Base-by-base conservation (phyloP, 2,888 invertebrate genomes). In the Drosophila rellima region DNA sequence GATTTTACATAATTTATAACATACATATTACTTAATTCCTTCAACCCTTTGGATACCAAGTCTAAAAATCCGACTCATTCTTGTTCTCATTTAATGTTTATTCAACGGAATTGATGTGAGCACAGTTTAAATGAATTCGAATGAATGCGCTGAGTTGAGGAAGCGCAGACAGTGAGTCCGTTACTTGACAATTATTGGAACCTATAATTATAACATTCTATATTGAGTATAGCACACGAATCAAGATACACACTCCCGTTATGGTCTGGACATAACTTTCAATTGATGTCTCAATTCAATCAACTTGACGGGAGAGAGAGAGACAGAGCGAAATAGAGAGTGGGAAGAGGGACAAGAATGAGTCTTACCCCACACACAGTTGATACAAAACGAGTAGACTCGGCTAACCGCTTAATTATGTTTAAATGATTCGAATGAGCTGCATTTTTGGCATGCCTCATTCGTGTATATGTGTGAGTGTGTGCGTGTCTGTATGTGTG, bases 201-300 rank as follows among this genome's bases (percentile, higher is more conserved):
- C 78, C 79, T 69, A 85, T 81, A 81, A 84, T 84, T 84, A 84
- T 77, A 70, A 57, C 80, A 78, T 70, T 62, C 66, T 77, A 57
- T 74, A 65, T 52, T 39, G 54, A 54, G 61, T 54, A 54, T 42
- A 54, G 54, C 40, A 54, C 40, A 47, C 42, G 23, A 15, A 35
- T 8, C 17, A 17, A 50, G 23, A 31, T 37, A 59, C 51, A 47
- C 39, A 45, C 67, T 55, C 77, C 82, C 73, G 72, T 75, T 83
- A 75, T 71, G 80, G 82, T 20, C 35, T 29, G 31, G 57, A 63
- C 70, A 82, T 79, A 80, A 82, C 78, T 84, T 74, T 80, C 81
- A 86, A 82, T 85, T 85, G 81, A 85, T 85, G 81, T 84, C 84
- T 86, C 81, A 86, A 86, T 84, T 81, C 70, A 71, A 70, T 62